Conservation (phyloP, 2,888 invertebrate genomes). For the Macaria notata region DNA sequence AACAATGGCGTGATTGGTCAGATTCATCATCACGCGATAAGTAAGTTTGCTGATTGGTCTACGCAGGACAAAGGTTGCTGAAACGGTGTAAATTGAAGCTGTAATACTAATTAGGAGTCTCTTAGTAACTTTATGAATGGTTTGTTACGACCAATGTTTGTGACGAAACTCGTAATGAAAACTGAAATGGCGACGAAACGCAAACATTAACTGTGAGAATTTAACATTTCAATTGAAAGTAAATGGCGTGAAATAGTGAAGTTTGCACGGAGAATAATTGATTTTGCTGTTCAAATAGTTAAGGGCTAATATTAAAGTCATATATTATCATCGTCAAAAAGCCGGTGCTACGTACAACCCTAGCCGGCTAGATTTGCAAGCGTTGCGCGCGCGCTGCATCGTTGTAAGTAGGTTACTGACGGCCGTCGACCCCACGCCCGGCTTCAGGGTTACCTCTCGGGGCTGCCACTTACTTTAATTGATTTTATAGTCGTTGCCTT, state of each 20-base stretch:
- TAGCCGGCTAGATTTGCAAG: conserved; percentile 65
- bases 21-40: too few species aligned
- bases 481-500: too few species aligned
- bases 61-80: too few species aligned
- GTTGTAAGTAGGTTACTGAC: conserved; percentile 73
- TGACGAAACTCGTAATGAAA: conserved; percentile 6
- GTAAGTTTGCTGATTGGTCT: too few species aligned
- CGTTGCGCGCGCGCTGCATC: conserved; percentile 53
- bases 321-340: conserved; percentile 19
- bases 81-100: too few species aligned
- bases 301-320: not conserved
- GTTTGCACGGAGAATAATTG: too few species aligned
- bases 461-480: conserved; percentile 28
- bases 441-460: conserved; percentile 73
- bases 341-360: conserved; percentile 28
- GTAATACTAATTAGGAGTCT: too few species aligned
- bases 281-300: too few species aligned
- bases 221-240: conserved; percentile 1
- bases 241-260: conserved; percentile 1
- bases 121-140: too few species aligned
- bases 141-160: too few species aligned
- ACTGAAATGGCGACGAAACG: not conserved
- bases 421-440: conserved; percentile 75
- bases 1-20: too few species aligned
- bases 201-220: conserved; percentile 1